Evolutionary conservation across 2,888 invertebrate species (phyloP).

Genomic region (Drosophila putrida): DNA sequence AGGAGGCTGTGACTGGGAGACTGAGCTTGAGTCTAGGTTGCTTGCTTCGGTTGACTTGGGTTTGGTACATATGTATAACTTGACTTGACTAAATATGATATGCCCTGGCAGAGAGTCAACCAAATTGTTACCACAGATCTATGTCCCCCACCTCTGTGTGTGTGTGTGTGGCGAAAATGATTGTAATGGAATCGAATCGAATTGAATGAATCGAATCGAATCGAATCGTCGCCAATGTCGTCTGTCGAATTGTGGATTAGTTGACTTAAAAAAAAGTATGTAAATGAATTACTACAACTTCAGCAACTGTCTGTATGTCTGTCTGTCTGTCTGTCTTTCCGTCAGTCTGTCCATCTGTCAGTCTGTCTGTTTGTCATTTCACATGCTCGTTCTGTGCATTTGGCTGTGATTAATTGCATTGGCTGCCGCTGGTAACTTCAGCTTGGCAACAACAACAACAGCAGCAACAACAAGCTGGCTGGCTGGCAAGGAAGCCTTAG

Average conservation of each 20-base stretch:
- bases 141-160: slow-evolving; percentile 17
- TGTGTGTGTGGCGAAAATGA: slow-evolving; percentile 61
- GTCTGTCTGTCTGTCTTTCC: slow-evolving; percentile 25
- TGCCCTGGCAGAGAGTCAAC: slow-evolving; percentile 74
- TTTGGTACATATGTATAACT: slow-evolving; percentile 37
- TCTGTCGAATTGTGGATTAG: slow-evolving; percentile 74
- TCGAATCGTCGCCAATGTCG: slow-evolving; percentile 42
- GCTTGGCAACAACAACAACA: slow-evolving; percentile 16
- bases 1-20: slow-evolving; percentile 42
- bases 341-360: slow-evolving; percentile 31
- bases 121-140: slow-evolving; percentile 73
- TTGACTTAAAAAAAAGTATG: slow-evolving; percentile 43
- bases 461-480: slow-evolving; percentile 11
- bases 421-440: slow-evolving; percentile 63
- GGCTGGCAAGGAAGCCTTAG: slow-evolving; percentile 75
- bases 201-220: slow-evolving; percentile 30
- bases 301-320: slow-evolving; percentile 47
- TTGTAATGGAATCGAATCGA: slow-evolving; percentile 59
- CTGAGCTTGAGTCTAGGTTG: slow-evolving; percentile 20
- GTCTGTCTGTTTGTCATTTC: slow-evolving; percentile 69
- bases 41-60: slow-evolving; percentile 39
- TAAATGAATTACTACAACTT: slow-evolving; percentile 63
- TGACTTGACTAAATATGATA: slow-evolving; percentile 74
- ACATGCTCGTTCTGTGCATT: slow-evolving; percentile 79
- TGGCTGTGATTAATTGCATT: slow-evolving; percentile 81